Evolutionary conservation across 2,888 invertebrate genomes (phyloP).

Genomic region (Tipula lateralis): DNA sequence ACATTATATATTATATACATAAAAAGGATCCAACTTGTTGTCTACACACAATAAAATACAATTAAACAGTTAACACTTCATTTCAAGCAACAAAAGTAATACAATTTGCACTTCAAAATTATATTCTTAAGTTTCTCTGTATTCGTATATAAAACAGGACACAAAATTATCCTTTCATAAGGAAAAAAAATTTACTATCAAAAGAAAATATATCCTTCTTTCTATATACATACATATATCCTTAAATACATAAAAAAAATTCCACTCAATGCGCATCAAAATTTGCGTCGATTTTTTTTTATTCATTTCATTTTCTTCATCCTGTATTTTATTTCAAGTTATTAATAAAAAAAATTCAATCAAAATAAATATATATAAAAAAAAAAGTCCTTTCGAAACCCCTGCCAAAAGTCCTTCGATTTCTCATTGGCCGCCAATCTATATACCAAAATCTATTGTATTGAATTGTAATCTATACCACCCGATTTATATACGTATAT

Average conservation of each 20-base stretch:
- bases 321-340: constrained; percentile 20
- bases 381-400: neutral
- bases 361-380: neutral
- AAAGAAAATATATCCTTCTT: neutral
- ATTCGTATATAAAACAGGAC: neutral
- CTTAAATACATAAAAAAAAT: neutral
- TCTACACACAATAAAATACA: neutral
- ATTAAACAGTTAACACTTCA: constrained; percentile 24
- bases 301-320: neutral
- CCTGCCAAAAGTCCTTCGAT: constrained; percentile 7
- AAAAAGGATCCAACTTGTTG: neutral
- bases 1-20: neutral
- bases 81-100: constrained; percentile 1
- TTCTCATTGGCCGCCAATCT: constrained; percentile 12
- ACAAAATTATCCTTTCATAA: neutral
- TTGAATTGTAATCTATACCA: neutral
- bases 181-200: neutral
- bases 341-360: constrained; percentile 26
- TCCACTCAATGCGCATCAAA: constrained; percentile 32
- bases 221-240: neutral
- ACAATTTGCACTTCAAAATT: constrained; percentile 19
- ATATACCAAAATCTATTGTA: neutral
- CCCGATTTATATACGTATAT: neutral
- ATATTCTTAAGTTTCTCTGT: neutral
- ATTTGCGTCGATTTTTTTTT: constrained; percentile 32